Base-by-base conservation (phyloP, 2,113 vertebrate genomes). In the Saguinus imperator region DNA sequence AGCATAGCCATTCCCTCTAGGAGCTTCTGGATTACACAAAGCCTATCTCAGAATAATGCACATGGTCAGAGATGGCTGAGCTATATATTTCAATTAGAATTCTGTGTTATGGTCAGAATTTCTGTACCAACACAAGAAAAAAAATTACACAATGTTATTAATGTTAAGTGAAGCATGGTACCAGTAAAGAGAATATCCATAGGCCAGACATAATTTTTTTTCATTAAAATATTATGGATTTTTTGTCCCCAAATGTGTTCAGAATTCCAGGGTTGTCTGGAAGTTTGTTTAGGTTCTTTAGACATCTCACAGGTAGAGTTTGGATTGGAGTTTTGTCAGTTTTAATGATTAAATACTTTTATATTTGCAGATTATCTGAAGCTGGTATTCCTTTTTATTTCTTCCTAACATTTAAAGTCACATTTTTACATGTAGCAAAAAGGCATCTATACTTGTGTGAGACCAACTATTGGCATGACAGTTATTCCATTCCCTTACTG, bases 271-370 rank as follows among this genome's bases (percentile, higher is more conserved):
- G 0, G 14, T 82, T 83, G 37, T 29, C 43, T n/a, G 20, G 40
- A 89, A 82, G 20, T 89, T 89, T 57, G 18, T 66, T 84, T 61
- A 57, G 20, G 23, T 88, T 77, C 27, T 94, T 66, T 66, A 83
- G 3, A 1, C 79, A 43, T 80, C 70, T 79, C 57, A 40, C 23
- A 73, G 18, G 55, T 80, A 48, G 79, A 77, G 13, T 85, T 87
- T 85, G n/a, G 14, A 40, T 77, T 68, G 79, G 16, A 13, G 40
- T 73, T 92, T 94, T 83, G 6, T n/a, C 72, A 57, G 84, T 92
- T 91, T 89, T 83, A 58, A 64, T 66, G 73, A n/a, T 73, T 84
- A 86, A 92, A 66, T 95, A 48, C 2, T 92, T 95, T 86, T 16
- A 70, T 87, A 75, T 89, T 95, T 86, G 72, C 8, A 89, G 5